These are phyloP conservation scores for Chlamydotis undulata DNA, from an alignment of 2,113 vertebrate genomes.

Conservation along the genomic window DNA sequence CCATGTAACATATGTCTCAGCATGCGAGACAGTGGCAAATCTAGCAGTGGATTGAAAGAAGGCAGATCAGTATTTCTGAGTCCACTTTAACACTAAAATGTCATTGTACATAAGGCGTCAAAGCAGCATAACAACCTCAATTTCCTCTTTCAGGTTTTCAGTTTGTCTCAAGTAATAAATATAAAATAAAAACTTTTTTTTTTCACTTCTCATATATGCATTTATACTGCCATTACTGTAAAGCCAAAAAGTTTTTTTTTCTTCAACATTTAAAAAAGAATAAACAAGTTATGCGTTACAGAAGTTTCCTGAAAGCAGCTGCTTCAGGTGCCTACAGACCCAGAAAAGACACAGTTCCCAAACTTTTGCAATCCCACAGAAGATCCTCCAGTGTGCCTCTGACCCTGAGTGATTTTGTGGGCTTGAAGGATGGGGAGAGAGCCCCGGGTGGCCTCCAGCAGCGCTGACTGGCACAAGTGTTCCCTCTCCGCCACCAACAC, in stretches of 20 bases:
- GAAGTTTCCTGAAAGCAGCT: not conserved
- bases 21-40: not conserved
- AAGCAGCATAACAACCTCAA: not conserved
- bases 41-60: not conserved
- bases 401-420: fast-evolving
- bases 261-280: not conserved
- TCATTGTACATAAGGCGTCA: not conserved
- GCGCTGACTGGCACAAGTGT: not conserved
- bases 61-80: not conserved
- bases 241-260: not conserved
- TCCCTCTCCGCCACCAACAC: not conserved
- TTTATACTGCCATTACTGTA: not conserved
- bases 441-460: not conserved
- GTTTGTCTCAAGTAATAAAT: not conserved
- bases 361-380: not conserved
- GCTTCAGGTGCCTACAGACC: not conserved
- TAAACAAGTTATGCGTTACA: not conserved
- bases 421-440: too few relatives aligned
- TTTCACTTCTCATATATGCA: not conserved
- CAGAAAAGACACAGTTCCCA: not conserved
- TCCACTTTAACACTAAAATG: not conserved
- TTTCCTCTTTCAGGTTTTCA: not conserved
- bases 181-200: not conserved
- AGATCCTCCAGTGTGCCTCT: not conserved
- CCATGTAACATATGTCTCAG: not conserved